Evolutionary conservation across 2,113 vertebrate genomes (phyloP).

Genomic region (Anoplopoma fimbria): DNA sequence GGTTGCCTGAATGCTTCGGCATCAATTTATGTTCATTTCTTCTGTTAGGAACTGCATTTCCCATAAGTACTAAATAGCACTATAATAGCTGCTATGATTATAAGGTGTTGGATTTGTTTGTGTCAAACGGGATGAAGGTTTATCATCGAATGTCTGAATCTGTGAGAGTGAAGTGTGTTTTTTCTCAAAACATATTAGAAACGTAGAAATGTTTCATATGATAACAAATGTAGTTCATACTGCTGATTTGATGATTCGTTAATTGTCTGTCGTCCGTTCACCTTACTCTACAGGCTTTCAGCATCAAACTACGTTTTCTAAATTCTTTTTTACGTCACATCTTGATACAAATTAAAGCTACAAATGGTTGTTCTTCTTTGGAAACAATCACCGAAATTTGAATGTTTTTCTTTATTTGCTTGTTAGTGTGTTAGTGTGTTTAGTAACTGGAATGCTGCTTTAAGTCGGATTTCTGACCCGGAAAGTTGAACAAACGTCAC

Average conservation of each 20-base stretch:
- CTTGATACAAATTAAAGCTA: background rate
- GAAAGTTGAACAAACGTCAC: background rate
- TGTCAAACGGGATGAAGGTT: background rate
- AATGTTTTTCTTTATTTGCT: background rate
- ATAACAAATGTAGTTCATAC: too few relatives aligned
- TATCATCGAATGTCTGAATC: background rate
- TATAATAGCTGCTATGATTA: background rate
- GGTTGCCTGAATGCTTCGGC: slow-evolving; percentile 10
- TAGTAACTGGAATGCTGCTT: too few relatives aligned
- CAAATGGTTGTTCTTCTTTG: background rate
- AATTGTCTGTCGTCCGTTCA: too few relatives aligned
- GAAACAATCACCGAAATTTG: background rate
- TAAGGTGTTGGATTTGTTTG: background rate
- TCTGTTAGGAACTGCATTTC: background rate
- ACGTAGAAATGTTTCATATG: too few relatives aligned
- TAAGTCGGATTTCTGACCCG: too few relatives aligned
- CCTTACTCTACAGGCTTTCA: too few relatives aligned
- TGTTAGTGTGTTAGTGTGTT: background rate
- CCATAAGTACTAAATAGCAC: background rate
- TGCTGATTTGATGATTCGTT: too few relatives aligned
- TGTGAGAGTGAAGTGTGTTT: background rate
- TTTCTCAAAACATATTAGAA: too few relatives aligned
- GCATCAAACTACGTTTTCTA: background rate
- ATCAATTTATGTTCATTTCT: slow-evolving; percentile 5
- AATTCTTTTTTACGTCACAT: background rate